Evolutionary conservation across 2,888 invertebrate species (phyloP).

Genomic region (Drosophila subsilvestris): DNA sequence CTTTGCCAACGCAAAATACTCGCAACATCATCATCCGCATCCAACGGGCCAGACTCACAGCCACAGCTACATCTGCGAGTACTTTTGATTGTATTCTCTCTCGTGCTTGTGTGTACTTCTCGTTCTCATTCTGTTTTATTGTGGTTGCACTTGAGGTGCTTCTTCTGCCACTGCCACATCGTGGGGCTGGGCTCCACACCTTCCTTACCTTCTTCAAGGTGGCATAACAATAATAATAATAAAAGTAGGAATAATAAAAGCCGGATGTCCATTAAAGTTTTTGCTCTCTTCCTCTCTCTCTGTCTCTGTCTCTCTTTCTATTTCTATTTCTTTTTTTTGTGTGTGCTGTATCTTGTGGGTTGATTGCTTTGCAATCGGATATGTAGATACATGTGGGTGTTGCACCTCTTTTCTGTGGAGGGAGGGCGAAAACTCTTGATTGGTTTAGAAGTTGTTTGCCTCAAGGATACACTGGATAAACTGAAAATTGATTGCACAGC

Average conservation of each 20-base stretch:
- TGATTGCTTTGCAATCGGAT: conserved; percentile 38
- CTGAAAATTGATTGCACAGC: background rate
- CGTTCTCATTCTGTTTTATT: conserved; percentile 22
- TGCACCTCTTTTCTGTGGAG: conserved; percentile 11
- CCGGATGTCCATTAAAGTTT: conserved; percentile 70
- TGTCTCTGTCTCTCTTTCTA: conserved; percentile 19
- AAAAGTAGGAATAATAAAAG: conserved; percentile 52
- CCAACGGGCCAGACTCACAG: background rate
- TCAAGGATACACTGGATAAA: background rate
- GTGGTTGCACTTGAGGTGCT: conserved; percentile 71
- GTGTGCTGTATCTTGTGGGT: conserved; percentile 16
- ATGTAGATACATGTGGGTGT: conserved; percentile 37
- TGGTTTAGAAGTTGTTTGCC: conserved; percentile 29
- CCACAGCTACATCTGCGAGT: background rate
- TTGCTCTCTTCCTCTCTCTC: conserved; percentile 36
- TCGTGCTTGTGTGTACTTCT: conserved; percentile 12
- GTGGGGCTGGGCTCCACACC: conserved; percentile 51
- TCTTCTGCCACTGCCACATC: conserved; percentile 35
- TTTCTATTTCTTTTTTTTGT: conserved; percentile 9
- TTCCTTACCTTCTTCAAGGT: conserved; percentile 48
- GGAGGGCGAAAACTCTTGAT: conserved; percentile 25
- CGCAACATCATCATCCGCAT: conserved; percentile 26
- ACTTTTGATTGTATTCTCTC: conserved; percentile 7
- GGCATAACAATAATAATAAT: conserved; percentile 42
- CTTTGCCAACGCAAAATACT: conserved; percentile 70